A percentile compares a stretch with the other conserved stretches of the same genome.
Conservation (phyloP, 2,888 invertebrate species). For the Acanthosepion pharaonis region DNA sequence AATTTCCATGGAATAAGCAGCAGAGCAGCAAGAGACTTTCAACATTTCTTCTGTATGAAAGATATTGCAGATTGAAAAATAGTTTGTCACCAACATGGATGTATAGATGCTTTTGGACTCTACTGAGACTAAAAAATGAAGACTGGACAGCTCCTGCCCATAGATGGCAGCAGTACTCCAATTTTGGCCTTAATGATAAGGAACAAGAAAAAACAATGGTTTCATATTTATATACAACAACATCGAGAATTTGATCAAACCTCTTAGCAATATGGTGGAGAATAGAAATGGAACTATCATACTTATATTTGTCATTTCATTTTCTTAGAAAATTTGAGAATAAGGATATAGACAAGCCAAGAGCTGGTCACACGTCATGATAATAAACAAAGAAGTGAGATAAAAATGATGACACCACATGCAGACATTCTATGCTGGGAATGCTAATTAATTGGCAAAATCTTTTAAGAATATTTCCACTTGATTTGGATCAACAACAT, state of each 20-base stretch:
- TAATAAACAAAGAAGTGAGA: neutral
- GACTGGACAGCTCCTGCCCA: too few relatives aligned
- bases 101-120: too few relatives aligned
- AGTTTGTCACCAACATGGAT: too few relatives aligned
- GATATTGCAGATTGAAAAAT: too few relatives aligned
- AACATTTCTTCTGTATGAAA: too few relatives aligned
- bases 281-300: neutral
- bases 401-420: neutral
- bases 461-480: neutral
- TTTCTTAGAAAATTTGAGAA: neutral
- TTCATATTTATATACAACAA: neutral
- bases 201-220: too few relatives aligned
- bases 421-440: neutral
- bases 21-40: too few relatives aligned
- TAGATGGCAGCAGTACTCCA: too few relatives aligned
- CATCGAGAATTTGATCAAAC: neutral
- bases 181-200: too few relatives aligned
- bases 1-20: too few relatives aligned
- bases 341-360: neutral
- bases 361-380: neutral
- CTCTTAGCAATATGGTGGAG: neutral
- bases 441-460: neutral
- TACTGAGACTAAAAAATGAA: too few relatives aligned
- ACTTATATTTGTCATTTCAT: neutral
- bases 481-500: neutral